Evolutionary conservation across 2,888 invertebrate species (phyloP).

Genomic region (Fissipunctia ypsillon): DNA sequence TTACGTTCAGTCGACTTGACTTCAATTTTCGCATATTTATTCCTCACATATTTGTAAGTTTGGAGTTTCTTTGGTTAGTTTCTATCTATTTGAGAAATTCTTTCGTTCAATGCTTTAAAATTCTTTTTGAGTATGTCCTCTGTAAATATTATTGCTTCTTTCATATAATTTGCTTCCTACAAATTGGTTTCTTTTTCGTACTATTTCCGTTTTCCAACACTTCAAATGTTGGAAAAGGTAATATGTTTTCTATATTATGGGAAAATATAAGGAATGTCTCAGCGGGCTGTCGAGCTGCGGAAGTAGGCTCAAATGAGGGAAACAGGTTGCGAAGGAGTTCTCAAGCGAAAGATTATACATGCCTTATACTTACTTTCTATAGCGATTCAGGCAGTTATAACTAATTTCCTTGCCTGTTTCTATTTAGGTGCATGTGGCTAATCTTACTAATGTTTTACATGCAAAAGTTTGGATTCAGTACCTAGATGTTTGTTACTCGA

Average conservation of each 20-base stretch:
- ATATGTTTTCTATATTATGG: conserved; percentile 37
- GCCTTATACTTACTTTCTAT: conserved; percentile 30
- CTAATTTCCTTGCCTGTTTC: conserved; percentile 51
- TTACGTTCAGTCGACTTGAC: conserved; percentile 1
- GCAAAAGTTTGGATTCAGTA: background rate
- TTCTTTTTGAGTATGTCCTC: background rate
- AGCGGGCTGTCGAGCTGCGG: conserved; percentile 51
- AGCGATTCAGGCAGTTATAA: conserved; percentile 46
- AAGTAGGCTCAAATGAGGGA: conserved; percentile 60
- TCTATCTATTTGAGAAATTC: no score
- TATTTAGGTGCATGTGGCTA: conserved; percentile 22
- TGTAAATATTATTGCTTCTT: background rate
- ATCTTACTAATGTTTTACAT: conserved; percentile 11
- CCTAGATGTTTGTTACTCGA: background rate
- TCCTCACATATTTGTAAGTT: background rate
- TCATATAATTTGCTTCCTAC: background rate
- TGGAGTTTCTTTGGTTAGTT: background rate
- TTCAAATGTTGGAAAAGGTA: background rate
- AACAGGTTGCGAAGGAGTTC: conserved; percentile 59
- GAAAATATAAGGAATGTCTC: conserved; percentile 58
- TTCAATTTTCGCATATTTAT: conserved; percentile 10
- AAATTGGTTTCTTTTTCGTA: background rate
- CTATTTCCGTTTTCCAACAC: background rate
- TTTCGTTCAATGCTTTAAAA: background rate
- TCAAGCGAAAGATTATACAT: conserved; percentile 63